phyloP scores from a whole-genome alignment of 2,797 vertebrate species.

The Siniperca obscura region DNA sequence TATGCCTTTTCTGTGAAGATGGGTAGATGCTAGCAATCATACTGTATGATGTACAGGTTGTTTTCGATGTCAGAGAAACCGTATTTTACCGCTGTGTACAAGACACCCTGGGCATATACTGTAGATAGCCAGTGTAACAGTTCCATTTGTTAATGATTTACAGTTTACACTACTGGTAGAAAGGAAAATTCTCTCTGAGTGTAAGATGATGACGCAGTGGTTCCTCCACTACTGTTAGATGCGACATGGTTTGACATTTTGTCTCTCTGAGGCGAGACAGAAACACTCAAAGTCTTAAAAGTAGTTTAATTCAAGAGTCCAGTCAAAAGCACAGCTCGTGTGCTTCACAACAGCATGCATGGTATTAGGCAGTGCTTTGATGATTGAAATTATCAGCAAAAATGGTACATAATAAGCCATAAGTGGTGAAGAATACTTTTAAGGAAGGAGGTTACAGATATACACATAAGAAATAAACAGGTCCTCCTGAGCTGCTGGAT shows the following conservation, averaged over 20 bases:
- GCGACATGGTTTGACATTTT: background rate
- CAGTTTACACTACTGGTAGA: conserved; percentile 33
- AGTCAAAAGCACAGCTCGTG: background rate
- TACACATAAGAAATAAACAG: background rate
- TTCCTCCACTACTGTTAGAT: conserved; percentile 15
- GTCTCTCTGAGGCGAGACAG: too few relatives aligned
- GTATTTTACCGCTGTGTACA: conserved; percentile 16
- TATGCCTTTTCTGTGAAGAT: background rate
- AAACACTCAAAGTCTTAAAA: background rate
- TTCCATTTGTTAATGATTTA: conserved; percentile 61
- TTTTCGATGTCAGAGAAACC: conserved; percentile 6
- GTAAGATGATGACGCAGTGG: conserved; percentile 53
- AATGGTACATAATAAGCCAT: background rate
- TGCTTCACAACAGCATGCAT: background rate
- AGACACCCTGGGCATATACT: conserved; percentile 3
- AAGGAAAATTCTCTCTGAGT: conserved; percentile 42
- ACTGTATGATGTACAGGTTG: background rate
- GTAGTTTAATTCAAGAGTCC: background rate
- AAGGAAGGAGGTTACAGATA: background rate
- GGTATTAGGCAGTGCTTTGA: background rate
- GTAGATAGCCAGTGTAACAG: conserved; percentile 31
- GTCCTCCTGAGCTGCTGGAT: background rate
- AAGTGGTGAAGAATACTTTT: background rate
- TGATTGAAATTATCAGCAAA: background rate
- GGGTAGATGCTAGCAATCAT: background rate